Evolutionary conservation across 2,113 vertebrate species (phyloP), one percentile per base, ranked within the genome.

Genomic region (Silurus glanis): DNA sequence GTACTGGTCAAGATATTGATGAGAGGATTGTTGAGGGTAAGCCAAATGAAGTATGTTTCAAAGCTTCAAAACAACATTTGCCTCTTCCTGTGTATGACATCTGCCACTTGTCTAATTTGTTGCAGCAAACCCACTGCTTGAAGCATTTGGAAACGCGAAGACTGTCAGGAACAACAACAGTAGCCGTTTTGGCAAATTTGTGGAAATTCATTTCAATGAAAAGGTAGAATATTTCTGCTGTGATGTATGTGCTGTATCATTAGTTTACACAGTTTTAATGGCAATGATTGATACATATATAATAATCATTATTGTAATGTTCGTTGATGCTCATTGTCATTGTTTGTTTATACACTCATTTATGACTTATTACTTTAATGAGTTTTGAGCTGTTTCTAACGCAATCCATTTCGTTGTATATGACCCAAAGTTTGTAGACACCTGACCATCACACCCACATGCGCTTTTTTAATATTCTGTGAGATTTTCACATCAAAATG

Each of bases 101-200:
- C 80, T 76, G 12, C 89, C 91, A 89, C 91, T 79, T 74, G 10
- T n/a, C 1, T 83, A 7, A 66, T 69, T 56, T 61, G 76, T 69
- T 66, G 91, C 92, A 99, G 98, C 98, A 84, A 99, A 99, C 87
- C 98, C 98, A 3, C 94, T 99, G 0, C 94, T 99, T 53, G 98
- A 99, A 94, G 98, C 98, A 16, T 99, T 99, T 93, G 98, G 98
- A 92, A 99, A 99, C 82, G 98, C 98, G 85, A 99, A 99, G 91
- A 99, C 98, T 13, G 98, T 99, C 91, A 95, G 98, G 56, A 99
- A 99, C 91, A 99, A 99, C 90, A 99, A 99, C 93, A 99, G 98
- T 89, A 99, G 98, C 91, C 97, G 98, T 79, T 99, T 99, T 94
- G 98, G 98, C 86, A 99, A 99, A 92, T 99, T 99, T 93, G 98